A percentile compares a stretch with the other conserved stretches of the same genome.
phyloP scores from a whole-genome alignment of 2,797 vertebrate species.

The Spondyliosoma cantharus region DNA sequence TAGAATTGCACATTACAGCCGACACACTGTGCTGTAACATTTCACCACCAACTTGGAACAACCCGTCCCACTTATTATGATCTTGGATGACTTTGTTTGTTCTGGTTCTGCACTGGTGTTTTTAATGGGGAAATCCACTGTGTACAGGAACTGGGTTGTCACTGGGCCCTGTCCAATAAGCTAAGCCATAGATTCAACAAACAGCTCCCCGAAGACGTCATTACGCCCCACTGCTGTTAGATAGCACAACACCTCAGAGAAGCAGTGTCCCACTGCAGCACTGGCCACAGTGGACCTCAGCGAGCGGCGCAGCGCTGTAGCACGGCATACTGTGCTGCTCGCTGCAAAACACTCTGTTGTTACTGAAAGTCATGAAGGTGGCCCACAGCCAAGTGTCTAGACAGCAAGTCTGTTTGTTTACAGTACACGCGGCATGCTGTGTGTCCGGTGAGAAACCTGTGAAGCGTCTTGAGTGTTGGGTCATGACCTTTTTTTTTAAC shows the following conservation, averaged over 20 bases:
- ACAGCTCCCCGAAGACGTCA: constrained; percentile 77
- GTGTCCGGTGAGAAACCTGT: constrained; percentile 37
- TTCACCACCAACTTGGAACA: constrained; percentile 42
- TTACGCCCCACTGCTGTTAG: constrained; percentile 79
- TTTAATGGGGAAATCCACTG: constrained; percentile 80
- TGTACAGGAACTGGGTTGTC: constrained; percentile 77
- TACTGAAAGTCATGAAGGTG: constrained; percentile 31
- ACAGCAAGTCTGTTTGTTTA: constrained; percentile 36
- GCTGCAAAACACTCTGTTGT: constrained; percentile 57
- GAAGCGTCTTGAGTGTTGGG: constrained; percentile 12
- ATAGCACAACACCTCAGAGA: constrained; percentile 77
- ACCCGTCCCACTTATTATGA: constrained; percentile 59
- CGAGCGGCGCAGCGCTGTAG: constrained; percentile 31
- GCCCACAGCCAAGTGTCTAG: constrained; percentile 34
- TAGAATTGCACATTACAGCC: background rate
- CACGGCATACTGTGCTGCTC: constrained; percentile 40
- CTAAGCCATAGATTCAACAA: constrained; percentile 76
- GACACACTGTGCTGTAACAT: constrained; percentile 2
- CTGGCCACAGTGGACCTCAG: constrained; percentile 66
- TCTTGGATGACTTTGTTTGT: constrained; percentile 76
- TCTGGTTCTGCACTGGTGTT: constrained; percentile 76
- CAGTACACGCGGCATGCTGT: constrained; percentile 40
- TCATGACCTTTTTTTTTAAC: constrained; percentile 53
- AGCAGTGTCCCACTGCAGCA: constrained; percentile 71
- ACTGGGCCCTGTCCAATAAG: constrained; percentile 80